phyloP scores from a whole-genome alignment of 2,797 vertebrate genomes.

The Hypotaenidia okinawae region DNA sequence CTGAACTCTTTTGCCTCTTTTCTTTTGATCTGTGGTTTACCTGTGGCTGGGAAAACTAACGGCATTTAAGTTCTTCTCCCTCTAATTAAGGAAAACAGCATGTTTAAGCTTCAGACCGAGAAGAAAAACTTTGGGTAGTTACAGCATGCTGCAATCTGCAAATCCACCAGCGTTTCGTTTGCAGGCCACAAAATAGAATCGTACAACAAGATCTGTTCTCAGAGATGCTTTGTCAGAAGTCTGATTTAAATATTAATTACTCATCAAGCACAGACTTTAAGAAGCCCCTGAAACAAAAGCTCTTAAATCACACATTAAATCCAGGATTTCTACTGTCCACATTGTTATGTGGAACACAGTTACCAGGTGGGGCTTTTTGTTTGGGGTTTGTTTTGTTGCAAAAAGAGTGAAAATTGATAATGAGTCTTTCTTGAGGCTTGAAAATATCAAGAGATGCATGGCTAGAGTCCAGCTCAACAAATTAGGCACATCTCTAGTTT shows the following conservation, averaged over 20 bases:
- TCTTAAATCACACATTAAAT: conserved; percentile 53
- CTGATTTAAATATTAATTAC: conserved; percentile 54
- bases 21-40: conserved; percentile 24
- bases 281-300: conserved; percentile 30
- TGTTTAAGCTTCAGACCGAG: not conserved
- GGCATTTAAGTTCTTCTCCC: conserved; percentile 21
- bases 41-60: conserved; percentile 4
- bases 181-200: not conserved
- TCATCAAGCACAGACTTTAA: conserved; percentile 12
- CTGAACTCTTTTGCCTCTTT: not conserved
- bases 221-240: too few relatives aligned
- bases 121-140: not conserved
- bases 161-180: not conserved
- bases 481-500: not conserved
- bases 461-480: not conserved
- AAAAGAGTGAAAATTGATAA: not conserved
- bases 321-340: conserved; percentile 14
- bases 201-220: conserved; percentile 12
- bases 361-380: not conserved
- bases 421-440: not conserved
- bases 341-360: not conserved
- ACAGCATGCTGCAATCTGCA: not conserved
- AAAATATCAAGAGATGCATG: not conserved
- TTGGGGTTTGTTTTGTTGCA: not conserved
- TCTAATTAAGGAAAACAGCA: conserved; percentile 36